Evolutionary conservation across 2,888 invertebrate genomes (phyloP).

Genomic region (Neuroscelio doddi): DNA sequence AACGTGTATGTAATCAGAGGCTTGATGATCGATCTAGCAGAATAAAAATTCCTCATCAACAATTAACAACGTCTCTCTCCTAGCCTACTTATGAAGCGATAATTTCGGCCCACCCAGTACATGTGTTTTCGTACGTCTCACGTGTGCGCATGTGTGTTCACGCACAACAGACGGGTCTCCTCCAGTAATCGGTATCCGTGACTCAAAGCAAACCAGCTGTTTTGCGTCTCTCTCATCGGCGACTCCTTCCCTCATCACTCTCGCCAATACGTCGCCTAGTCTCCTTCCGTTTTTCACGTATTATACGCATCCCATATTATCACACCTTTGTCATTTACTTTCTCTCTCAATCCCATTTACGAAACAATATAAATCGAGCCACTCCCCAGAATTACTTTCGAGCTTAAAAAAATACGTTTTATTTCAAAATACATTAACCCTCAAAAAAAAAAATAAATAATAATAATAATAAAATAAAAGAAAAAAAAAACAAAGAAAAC

Average conservation of each 20-base stretch:
- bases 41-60: too few relatives aligned
- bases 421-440: too few relatives aligned
- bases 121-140: constrained; percentile 23
- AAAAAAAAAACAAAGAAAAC: too few relatives aligned
- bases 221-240: constrained; percentile 55
- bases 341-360: background rate
- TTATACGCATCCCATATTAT: constrained; percentile 30
- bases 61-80: too few relatives aligned
- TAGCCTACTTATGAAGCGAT: constrained; percentile 5
- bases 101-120: constrained; percentile 44
- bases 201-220: constrained; percentile 60
- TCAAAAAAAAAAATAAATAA: too few relatives aligned
- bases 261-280: constrained; percentile 42
- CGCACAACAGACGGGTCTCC: constrained; percentile 49
- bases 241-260: constrained; percentile 31
- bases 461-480: too few relatives aligned
- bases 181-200: constrained; percentile 43
- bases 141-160: constrained; percentile 31
- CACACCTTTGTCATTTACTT: constrained; percentile 2
- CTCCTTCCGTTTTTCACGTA: constrained; percentile 36
- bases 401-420: too few relatives aligned
- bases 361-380: too few relatives aligned
- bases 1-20: too few relatives aligned
- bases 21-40: too few relatives aligned
- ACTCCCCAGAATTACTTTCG: too few relatives aligned